phyloP scores from a whole-genome alignment of 2,113 vertebrate species.

The Gymnobelideus leadbeateri region DNA sequence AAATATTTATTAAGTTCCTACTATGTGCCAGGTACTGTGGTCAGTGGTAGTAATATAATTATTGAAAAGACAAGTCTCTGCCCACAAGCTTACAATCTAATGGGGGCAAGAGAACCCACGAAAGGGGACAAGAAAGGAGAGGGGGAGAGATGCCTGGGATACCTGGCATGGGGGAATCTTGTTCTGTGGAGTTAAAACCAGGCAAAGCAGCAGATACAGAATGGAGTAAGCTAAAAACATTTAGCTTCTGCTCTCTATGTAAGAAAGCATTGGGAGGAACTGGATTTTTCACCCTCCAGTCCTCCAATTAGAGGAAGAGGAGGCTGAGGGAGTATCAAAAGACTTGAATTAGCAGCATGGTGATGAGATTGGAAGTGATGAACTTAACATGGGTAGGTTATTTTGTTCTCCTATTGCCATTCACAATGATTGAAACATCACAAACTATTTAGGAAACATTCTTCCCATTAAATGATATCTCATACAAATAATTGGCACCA shows the following conservation, averaged over 20 bases:
- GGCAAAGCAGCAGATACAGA: not conserved
- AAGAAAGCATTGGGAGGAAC: not conserved
- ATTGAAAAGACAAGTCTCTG: not conserved
- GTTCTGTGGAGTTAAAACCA: not conserved
- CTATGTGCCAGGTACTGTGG: not conserved
- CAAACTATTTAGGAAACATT: constrained; percentile 13
- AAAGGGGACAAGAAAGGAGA: not conserved
- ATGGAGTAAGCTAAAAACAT: not conserved
- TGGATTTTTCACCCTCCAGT: not conserved
- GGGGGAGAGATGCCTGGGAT: not conserved
- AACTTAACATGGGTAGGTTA: not conserved
- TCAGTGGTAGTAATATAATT: not conserved
- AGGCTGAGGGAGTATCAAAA: not conserved
- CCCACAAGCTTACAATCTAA: not conserved
- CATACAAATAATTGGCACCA: not conserved
- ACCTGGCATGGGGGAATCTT: not conserved
- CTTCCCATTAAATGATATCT: not conserved
- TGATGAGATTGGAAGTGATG: not conserved
- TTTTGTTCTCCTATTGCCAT: not conserved
- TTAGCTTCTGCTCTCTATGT: not conserved
- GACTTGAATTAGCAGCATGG: not conserved
- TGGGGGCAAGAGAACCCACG: not conserved
- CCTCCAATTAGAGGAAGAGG: not conserved
- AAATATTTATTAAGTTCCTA: not conserved
- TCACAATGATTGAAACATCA: constrained; percentile 23